Percentiles rank a stretch among this genome's conserved stretches.
Evolutionary conservation across 1,140 invertebrate genomes (phyloP).

Genomic region (Orchestia grillus): DNA sequence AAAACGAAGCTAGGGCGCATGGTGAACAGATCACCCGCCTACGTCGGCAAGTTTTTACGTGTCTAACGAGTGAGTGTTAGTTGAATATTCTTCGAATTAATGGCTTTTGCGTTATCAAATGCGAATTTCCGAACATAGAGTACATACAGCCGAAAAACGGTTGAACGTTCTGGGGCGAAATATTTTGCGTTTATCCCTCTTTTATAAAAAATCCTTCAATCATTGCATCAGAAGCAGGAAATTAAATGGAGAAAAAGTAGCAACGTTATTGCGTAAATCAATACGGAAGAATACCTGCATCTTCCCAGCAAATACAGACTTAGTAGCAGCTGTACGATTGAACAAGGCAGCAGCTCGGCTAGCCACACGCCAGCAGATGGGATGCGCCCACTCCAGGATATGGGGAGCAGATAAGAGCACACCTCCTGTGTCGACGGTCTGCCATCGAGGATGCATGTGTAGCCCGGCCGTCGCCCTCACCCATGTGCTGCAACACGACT

Average conservation of each 20-base stretch:
- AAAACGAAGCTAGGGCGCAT: background rate
- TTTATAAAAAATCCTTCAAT: background rate
- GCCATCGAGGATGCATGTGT: too few species aligned
- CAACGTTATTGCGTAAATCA: background rate
- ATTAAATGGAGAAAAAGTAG: background rate
- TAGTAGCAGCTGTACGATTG: background rate
- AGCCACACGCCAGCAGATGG: background rate
- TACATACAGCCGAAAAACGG: background rate
- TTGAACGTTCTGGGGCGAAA: background rate
- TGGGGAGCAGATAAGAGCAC: background rate
- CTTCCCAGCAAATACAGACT: background rate
- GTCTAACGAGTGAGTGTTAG: background rate
- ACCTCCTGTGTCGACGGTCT: background rate
- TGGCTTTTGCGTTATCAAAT: background rate
- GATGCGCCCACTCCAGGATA: background rate
- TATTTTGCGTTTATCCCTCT: background rate
- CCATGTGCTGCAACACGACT: background rate
- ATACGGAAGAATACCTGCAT: background rate
- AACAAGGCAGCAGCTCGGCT: background rate
- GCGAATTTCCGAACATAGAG: background rate
- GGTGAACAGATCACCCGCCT: background rate
- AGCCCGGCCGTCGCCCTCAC: too few species aligned
- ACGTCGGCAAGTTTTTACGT: background rate
- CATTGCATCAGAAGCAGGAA: background rate
- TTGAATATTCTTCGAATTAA: background rate